Base-by-base conservation (phyloP, 2,113 vertebrate genomes). In the Epinephelus lanceolatus region DNA sequence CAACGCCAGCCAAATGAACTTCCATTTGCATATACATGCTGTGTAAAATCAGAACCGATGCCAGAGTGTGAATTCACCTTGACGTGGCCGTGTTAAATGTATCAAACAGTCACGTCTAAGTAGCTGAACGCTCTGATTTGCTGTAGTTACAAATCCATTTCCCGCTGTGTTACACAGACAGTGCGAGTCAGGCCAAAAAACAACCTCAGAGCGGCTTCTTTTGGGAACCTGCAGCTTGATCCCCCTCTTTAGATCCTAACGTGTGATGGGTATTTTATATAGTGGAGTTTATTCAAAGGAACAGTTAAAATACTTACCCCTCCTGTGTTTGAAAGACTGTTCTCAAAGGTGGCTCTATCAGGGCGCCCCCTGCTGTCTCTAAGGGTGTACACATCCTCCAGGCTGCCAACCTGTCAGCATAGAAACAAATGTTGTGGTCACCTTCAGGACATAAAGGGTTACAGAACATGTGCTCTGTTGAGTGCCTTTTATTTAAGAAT, bases 21-120 rank as follows among this genome's bases (percentile, higher is more conserved):
- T 11, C 66, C 56, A 95, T 95, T 95, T 95, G 90, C 95, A 95
- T 94, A 93, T 80, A 92, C 92, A 93, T 79, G 89, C 87, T 89
- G 92, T 71, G 88, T 93, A 89, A 94, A 94, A 95, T 94, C 88
- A 93, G 88, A 92, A 76, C 60, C 59, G 71, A 86, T 76, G 85
- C 87, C 86, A 80, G 70, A 81, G 89, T 91, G 92, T 92, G 91
- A 94, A 91, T 90, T 92, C 87, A 81, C 83, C 84, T 88, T 83
- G 86, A 94, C 78, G 73, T 77, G 90, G 82, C 80, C 80, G 33
- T 87, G 89, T 88, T 89, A 88, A 90, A 92, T 88, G 87, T 61
- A 90, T 92, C 87, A 91, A 88, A 88, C 83, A 84, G 89, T 76
- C 92, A 81, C 80, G 45, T 92, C 87, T 91, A 91, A 93, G 87